Base-by-base conservation (phyloP, 2,113 vertebrate species). In the Aphyosemion australe region DNA sequence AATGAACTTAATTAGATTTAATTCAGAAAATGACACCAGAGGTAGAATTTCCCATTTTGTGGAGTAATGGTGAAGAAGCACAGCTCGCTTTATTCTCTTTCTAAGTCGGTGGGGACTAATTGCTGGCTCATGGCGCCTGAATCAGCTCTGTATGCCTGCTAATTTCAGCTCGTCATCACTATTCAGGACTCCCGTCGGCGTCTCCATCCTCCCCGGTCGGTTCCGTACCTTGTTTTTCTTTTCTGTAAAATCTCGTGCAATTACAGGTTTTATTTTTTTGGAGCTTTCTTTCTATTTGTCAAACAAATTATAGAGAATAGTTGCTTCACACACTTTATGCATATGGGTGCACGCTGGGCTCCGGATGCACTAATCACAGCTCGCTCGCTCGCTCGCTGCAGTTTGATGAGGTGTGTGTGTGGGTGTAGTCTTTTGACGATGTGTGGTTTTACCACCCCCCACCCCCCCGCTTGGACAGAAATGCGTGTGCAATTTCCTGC, bases 311-410 rank as follows among this genome's bases (percentile, higher is more conserved):
- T 11, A 34, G 72, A 66, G 56, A 74, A 70, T 60, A 14, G 34
- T 61, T 51, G 54, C 67, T 72, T 78, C 83, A 42, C 64, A 65
- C 73, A 43, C 68, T 67, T 50, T 42, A 53, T 15, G 63, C 65
- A 34, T 13, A 54, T 56, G 26, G 43, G 72, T 39, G 64, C 83
- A 76, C 21, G 82, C 86, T 71, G 78, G 65, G 68, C 49, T 57
- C 55, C 62, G 62, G 80, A 82, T 76, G 59, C 62, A 65, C 76
- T 80, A 87, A 87, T 87, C 79, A 82, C 37, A 55, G 61, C 39
- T 75, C 60, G 1, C 39, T 75, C 60, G 1, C n/a, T n/a, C n/a
- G n/a, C 63, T 81, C 52, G 65, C 75, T 79, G 81, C 20, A 32
- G 69, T 70, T 78, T 84, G 78, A 82, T 87, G 83, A 84, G 73